Evolutionary conservation across 2,797 vertebrate genomes (phyloP).

Genomic region (Gallinago stenura): DNA sequence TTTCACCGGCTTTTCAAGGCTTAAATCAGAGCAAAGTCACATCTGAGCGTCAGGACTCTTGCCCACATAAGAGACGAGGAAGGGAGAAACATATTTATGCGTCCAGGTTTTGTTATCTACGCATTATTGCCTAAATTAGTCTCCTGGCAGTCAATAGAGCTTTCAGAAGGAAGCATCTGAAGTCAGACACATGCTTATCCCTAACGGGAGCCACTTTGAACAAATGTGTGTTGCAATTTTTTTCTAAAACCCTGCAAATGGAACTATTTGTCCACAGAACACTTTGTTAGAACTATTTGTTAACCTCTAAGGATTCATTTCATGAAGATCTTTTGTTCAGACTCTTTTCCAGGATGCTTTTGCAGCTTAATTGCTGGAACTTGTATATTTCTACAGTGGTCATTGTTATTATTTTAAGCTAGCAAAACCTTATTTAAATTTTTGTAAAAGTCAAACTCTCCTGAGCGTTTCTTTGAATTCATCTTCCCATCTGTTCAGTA

Average conservation of each 20-base stretch:
- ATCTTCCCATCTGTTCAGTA: neutral
- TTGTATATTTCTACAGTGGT: neutral
- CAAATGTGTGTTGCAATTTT: neutral
- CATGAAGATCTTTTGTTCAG: neutral
- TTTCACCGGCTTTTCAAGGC: neutral
- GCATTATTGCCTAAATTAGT: neutral
- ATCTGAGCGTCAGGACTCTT: neutral
- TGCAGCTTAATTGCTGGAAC: neutral
- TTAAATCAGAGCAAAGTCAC: neutral
- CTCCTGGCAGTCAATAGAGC: neutral
- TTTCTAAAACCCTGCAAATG: neutral
- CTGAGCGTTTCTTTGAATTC: neutral
- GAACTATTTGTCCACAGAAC: neutral
- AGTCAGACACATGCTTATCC: neutral
- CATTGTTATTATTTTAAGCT: neutral
- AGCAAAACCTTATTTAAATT: neutral
- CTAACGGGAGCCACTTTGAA: neutral
- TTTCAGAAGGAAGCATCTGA: neutral
- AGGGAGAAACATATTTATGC: neutral
- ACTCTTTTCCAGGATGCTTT: neutral
- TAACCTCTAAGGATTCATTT: neutral
- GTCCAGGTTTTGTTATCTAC: neutral
- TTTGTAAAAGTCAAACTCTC: neutral
- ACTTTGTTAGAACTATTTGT: neutral
- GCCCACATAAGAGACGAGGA: neutral